A percentile compares a stretch with the other conserved stretches of the same genome.
phyloP scores from a whole-genome alignment of 64 coral and sea anemone species.

The Montipora capricornis region DNA sequence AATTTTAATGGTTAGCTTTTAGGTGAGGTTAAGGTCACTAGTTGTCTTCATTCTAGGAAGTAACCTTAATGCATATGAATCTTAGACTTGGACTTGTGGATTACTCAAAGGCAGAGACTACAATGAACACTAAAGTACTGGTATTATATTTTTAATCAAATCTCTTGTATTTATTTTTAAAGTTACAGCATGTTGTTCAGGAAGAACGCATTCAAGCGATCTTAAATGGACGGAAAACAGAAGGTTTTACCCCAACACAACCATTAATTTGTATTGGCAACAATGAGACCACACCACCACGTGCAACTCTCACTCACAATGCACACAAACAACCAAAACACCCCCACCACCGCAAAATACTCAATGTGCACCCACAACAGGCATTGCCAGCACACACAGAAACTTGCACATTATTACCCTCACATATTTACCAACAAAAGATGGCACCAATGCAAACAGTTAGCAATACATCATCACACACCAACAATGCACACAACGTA shows the following conservation, averaged over 20 bases:
- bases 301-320: too few relatives aligned
- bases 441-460: background rate
- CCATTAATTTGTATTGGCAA: too few relatives aligned
- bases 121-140: background rate
- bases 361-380: background rate
- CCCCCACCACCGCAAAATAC: background rate
- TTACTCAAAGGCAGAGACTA: background rate
- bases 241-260: too few relatives aligned
- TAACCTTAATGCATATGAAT: background rate
- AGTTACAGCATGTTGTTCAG: slow-evolving; percentile 1
- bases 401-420: background rate
- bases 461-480: background rate
- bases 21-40: background rate
- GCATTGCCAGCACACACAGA: background rate
- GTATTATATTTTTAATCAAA: background rate
- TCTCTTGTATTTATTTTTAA: background rate
- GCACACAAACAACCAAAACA: background rate
- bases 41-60: background rate
- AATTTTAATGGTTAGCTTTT: background rate
- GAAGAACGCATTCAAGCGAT: background rate
- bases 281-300: too few relatives aligned
- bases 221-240: background rate
- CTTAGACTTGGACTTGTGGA: background rate
- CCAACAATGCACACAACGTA: background rate
- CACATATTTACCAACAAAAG: background rate